A percentile compares a stretch with the other conserved stretches of the same genome.
Conservation (phyloP, 2,797 vertebrate genomes). For the Myotis pilosus region DNA sequence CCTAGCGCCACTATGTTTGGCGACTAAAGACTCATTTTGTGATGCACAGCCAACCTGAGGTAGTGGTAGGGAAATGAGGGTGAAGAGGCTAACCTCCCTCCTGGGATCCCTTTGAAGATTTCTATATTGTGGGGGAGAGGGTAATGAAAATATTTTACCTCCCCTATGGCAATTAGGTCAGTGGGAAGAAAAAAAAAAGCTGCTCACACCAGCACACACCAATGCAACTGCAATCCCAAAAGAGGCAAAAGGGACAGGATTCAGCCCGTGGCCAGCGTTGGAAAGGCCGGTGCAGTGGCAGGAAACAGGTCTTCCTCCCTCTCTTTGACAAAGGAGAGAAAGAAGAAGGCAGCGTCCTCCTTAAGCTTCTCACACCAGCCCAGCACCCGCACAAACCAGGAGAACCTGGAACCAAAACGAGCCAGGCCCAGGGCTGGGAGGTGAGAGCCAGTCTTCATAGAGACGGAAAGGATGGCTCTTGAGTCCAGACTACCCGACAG, state of each 20-base stretch:
- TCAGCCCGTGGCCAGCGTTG: background rate
- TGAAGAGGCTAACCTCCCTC: conserved; percentile 81
- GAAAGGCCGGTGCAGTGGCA: background rate
- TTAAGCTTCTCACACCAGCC: background rate
- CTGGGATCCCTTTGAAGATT: conserved; percentile 82
- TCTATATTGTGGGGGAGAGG: conserved; percentile 80
- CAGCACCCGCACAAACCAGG: background rate
- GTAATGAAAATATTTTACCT: conserved; percentile 85
- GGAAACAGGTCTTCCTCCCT: background rate
- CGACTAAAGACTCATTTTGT: conserved; percentile 80
- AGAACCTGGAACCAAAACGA: background rate
- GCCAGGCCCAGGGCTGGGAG: background rate
- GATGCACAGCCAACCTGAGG: conserved; percentile 81
- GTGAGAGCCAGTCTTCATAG: too few species aligned
- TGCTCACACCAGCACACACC: background rate
- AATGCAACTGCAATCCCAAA: conserved; percentile 33
- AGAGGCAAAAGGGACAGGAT: conserved; percentile 36
- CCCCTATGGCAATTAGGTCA: conserved; percentile 75
- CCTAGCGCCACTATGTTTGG: conserved; percentile 65
- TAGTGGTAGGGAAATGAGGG: conserved; percentile 80
- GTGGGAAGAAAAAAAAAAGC: conserved; percentile 42
- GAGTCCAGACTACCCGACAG: background rate
- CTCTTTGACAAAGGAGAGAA: background rate
- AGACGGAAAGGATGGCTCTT: background rate
- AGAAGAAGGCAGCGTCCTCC: background rate